Evolutionary conservation across 2,888 invertebrate genomes (phyloP).

Genomic region (Polydrusus cervinus): DNA sequence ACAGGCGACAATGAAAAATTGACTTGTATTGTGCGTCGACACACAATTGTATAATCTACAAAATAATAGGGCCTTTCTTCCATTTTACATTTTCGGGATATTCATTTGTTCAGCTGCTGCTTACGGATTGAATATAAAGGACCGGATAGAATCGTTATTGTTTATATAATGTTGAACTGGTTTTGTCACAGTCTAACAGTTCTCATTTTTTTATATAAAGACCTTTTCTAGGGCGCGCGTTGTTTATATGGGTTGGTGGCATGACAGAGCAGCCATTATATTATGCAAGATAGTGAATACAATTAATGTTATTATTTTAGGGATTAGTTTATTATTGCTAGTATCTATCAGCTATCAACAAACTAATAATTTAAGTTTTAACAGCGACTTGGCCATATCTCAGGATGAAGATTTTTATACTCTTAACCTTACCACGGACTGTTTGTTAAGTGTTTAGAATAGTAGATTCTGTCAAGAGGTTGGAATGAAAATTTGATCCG

Average conservation of each 20-base stretch:
- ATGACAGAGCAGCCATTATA: conserved; percentile 1
- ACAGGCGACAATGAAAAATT: conserved; percentile 68
- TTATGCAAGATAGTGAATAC: background rate
- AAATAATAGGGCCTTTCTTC: conserved; percentile 67
- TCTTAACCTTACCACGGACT: too few species aligned
- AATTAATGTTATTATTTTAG: background rate
- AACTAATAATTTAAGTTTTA: too few species aligned
- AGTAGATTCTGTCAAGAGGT: too few species aligned
- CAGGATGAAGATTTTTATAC: too few species aligned
- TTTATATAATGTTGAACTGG: conserved; percentile 7
- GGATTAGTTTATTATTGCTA: too few species aligned
- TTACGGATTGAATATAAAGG: conserved; percentile 56
- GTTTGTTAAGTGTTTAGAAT: too few species aligned
- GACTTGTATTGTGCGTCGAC: conserved; percentile 69
- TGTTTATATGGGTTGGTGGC: conserved; percentile 1
- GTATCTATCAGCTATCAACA: too few species aligned
- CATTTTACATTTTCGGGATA: conserved; percentile 68
- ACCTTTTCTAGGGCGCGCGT: conserved; percentile 14
- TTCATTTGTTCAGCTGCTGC: conserved; percentile 68
- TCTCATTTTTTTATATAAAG: background rate
- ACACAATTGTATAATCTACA: conserved; percentile 70
- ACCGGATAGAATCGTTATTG: conserved; percentile 57
- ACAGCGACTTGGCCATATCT: too few species aligned
- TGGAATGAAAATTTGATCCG: too few species aligned
- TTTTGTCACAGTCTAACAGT: background rate